Evolutionary conservation across 2,888 invertebrate species (phyloP).

Genomic region (Drepana falcataria): DNA sequence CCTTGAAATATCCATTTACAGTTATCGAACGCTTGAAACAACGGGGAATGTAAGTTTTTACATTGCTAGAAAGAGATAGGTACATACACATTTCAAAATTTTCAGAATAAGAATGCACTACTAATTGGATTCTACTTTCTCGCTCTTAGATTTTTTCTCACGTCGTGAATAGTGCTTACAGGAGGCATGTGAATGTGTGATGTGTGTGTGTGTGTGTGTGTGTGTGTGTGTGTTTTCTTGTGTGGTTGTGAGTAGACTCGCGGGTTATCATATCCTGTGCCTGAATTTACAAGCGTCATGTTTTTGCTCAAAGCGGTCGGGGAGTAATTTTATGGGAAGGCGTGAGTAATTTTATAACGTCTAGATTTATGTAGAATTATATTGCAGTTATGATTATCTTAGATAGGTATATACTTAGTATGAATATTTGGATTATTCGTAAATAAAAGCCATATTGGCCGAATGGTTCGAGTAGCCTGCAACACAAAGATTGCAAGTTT

Average conservation of each 20-base stretch:
- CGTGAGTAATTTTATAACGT: too few relatives aligned
- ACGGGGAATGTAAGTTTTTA: slow-evolving; percentile 26
- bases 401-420: too few relatives aligned
- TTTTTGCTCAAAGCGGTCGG: slow-evolving; percentile 51
- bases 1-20: slow-evolving; percentile 66
- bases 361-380: too few relatives aligned
- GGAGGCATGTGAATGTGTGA: too few relatives aligned
- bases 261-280: slow-evolving; percentile 79
- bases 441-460: too few relatives aligned
- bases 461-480: too few relatives aligned
- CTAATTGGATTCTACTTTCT: background rate
- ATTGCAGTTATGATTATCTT: too few relatives aligned
- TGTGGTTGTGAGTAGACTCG: slow-evolving; percentile 46
- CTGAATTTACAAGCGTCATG: slow-evolving; percentile 70
- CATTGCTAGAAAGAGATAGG: slow-evolving; percentile 19
- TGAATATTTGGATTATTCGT: too few relatives aligned
- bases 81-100: background rate
- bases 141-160: background rate
- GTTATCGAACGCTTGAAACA: slow-evolving; percentile 49
- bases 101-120: background rate
- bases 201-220: slow-evolving; percentile 15
- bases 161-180: slow-evolving; percentile 5
- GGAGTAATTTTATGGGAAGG: slow-evolving; percentile 30
- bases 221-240: slow-evolving; percentile 34
- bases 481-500: too few relatives aligned